phyloP scores from a whole-genome alignment of 2,888 invertebrate species.

The Polyommatus icarus region DNA sequence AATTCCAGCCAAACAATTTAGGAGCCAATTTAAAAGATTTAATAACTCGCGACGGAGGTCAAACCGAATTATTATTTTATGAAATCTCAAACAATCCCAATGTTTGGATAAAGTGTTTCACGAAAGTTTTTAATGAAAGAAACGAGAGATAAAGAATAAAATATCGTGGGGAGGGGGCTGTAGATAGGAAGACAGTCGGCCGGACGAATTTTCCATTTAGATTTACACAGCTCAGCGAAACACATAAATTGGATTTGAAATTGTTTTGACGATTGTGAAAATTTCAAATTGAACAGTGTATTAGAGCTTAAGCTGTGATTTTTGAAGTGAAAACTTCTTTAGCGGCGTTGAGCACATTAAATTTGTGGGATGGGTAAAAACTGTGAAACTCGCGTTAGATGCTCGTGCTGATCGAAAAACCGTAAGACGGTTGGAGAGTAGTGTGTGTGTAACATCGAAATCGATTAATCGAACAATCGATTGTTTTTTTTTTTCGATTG shows the following conservation, averaged over 20 bases:
- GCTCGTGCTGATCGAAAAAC: too few relatives aligned
- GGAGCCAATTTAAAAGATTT: background rate
- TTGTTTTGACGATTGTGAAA: slow-evolving; percentile 36
- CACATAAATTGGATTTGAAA: slow-evolving; percentile 41
- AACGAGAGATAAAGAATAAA: slow-evolving; percentile 47
- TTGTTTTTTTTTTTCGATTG: too few relatives aligned
- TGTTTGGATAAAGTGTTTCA: slow-evolving; percentile 6
- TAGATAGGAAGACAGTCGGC: slow-evolving; percentile 46
- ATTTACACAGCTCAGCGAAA: slow-evolving; percentile 46
- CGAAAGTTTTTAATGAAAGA: slow-evolving; percentile 31
- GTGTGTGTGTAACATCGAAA: too few relatives aligned
- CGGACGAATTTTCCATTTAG: slow-evolving; percentile 54
- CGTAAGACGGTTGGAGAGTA: too few relatives aligned
- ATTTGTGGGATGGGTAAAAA: too few relatives aligned
- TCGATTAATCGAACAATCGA: too few relatives aligned
- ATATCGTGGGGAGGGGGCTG: slow-evolving; percentile 44
- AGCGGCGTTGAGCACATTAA: too few relatives aligned
- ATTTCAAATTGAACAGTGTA: slow-evolving; percentile 27
- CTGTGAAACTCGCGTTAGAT: too few relatives aligned
- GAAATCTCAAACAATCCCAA: background rate
- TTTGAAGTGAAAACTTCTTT: too few relatives aligned
- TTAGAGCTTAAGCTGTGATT: too few relatives aligned
- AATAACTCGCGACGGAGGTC: background rate
- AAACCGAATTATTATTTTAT: background rate
- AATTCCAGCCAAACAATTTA: background rate